Conservation (phyloP, 2,888 invertebrate genomes). For the Phasia obesa region DNA sequence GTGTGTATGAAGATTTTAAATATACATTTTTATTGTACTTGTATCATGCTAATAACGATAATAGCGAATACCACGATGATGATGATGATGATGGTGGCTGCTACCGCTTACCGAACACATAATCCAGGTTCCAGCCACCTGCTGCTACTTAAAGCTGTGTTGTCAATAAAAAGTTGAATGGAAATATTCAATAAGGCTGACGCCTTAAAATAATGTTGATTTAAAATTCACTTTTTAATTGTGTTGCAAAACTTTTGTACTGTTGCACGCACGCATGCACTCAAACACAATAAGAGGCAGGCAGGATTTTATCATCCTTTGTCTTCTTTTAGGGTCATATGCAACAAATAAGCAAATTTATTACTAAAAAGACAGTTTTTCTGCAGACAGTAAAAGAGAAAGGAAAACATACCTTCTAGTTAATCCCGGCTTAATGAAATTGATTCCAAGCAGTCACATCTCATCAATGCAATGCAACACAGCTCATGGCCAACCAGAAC, state of each 20-base stretch:
- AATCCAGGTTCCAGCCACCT: constrained; percentile 49
- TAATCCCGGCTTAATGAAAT: constrained; percentile 74
- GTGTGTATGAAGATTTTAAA: neutral
- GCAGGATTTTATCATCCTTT: constrained; percentile 34
- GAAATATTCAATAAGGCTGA: constrained; percentile 49
- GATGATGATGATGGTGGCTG: constrained; percentile 8
- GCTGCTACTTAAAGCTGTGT: constrained; percentile 63
- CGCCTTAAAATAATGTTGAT: constrained; percentile 56
- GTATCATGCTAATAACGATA: neutral
- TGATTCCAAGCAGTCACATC: constrained; percentile 70
- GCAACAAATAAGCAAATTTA: constrained; percentile 68
- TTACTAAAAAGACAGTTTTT: constrained; percentile 46
- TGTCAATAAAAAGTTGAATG: constrained; percentile 44
- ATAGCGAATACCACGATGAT: neutral
- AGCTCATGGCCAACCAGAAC: constrained; percentile 11
- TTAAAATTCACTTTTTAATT: constrained; percentile 44
- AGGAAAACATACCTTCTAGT: constrained; percentile 50
- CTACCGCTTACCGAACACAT: constrained; percentile 19
- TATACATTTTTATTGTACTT: neutral
- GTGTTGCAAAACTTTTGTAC: constrained; percentile 15
- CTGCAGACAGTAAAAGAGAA: constrained; percentile 4
- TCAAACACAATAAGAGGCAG: neutral
- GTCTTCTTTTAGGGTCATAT: constrained; percentile 21
- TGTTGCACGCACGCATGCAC: neutral
- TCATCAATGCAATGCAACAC: constrained; percentile 47